Percentiles rank a stretch among this genome's conserved stretches.
Conservation (phyloP, 2,888 invertebrate genomes). For the Penaeus monodon region DNA sequence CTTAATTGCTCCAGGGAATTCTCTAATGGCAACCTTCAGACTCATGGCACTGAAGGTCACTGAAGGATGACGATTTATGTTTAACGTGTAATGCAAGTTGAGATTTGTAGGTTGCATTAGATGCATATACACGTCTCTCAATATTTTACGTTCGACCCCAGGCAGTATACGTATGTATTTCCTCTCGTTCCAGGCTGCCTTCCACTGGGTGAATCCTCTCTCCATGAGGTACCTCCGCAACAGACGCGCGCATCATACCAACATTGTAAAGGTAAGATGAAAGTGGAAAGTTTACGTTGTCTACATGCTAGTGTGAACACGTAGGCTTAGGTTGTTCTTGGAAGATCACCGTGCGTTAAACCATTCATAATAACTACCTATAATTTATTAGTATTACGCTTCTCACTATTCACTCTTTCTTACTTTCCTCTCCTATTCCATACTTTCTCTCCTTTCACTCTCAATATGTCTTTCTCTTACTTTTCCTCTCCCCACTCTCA, state of each 20-base stretch:
- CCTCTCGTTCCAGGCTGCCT: conserved; percentile 51
- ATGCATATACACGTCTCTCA: too few relatives aligned
- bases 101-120: too few relatives aligned
- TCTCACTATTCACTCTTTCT: too few relatives aligned
- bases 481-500: neutral
- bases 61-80: too few relatives aligned
- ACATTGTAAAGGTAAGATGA: conserved; percentile 48
- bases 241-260: conserved; percentile 38
- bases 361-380: neutral
- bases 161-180: neutral
- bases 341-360: neutral
- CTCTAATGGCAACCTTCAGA: too few relatives aligned
- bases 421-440: too few relatives aligned
- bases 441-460: neutral
- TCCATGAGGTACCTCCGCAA: conserved; percentile 56
- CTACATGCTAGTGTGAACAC: neutral
- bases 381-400: too few relatives aligned
- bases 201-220: conserved; percentile 59
- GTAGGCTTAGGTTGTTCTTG: neutral
- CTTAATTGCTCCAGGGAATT: too few relatives aligned
- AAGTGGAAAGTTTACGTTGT: too few relatives aligned
- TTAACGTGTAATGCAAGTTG: too few relatives aligned
- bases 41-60: too few relatives aligned
- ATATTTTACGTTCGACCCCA: too few relatives aligned
- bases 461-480: fast-evolving